Evolutionary conservation across 2,797 vertebrate genomes (phyloP).

Genomic region (Acipenser ruthenus): DNA sequence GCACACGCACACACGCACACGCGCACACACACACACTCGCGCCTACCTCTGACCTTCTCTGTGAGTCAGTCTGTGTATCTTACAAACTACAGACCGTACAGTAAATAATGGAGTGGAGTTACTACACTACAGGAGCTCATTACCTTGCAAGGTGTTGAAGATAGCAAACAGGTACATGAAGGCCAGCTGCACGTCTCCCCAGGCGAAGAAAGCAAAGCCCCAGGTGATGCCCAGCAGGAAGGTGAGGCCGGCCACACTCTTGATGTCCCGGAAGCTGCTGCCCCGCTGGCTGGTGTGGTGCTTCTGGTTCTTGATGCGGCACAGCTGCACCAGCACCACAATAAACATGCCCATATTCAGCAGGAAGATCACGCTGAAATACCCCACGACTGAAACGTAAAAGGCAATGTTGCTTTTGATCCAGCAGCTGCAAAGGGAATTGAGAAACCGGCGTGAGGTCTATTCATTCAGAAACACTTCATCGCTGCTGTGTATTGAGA

Average conservation of each 20-base stretch:
- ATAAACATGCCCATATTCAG: conserved; percentile 82
- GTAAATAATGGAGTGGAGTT: neutral
- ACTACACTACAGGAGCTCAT: conserved; percentile 5
- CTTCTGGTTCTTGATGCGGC: conserved; percentile 86
- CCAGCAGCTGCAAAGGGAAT: conserved; percentile 75
- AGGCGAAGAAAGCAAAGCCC: conserved; percentile 89
- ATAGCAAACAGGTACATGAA: conserved; percentile 88
- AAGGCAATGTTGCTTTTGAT: conserved; percentile 69
- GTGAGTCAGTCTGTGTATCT: no score
- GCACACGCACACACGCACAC: no score
- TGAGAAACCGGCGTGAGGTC: neutral
- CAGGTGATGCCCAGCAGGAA: conserved; percentile 89
- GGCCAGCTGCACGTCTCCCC: conserved; percentile 70
- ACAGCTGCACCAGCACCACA: conserved; percentile 83
- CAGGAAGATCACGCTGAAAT: conserved; percentile 76
- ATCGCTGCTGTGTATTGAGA: no score
- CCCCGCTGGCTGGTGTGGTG: conserved; percentile 77
- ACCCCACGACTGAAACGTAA: conserved; percentile 84
- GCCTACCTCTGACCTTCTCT: no score
- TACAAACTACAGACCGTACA: neutral
- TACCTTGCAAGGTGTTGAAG: conserved; percentile 89
- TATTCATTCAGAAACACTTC: no score
- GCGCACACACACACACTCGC: no score
- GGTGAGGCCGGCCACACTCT: conserved; percentile 76
- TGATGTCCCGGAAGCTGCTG: conserved; percentile 70